Evolutionary conservation across 2,797 vertebrate species (phyloP).

Genomic region (Channallabes apus): DNA sequence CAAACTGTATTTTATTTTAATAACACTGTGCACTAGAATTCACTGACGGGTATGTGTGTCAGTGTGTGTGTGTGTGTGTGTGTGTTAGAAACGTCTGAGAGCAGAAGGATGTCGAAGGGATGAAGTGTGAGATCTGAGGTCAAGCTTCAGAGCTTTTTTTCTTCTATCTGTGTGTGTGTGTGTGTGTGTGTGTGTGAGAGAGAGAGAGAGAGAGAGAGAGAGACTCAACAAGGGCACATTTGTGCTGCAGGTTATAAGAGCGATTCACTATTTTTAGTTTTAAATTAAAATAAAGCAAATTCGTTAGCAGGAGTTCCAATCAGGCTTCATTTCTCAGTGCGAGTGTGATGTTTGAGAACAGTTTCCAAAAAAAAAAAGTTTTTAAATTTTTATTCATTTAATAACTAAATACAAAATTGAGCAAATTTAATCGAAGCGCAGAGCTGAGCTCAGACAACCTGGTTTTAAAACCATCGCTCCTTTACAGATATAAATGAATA

Average conservation of each 20-base stretch:
- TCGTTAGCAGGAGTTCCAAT: neutral
- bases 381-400: neutral
- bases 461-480: no score
- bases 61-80: neutral
- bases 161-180: constrained; percentile 22
- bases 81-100: constrained; percentile 1
- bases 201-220: no score
- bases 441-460: neutral
- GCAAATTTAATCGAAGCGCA: neutral
- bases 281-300: neutral
- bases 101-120: constrained; percentile 11
- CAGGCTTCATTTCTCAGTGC: neutral
- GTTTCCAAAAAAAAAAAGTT: neutral
- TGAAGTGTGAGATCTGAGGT: constrained; percentile 38
- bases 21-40: neutral
- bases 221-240: constrained; percentile 6
- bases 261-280: neutral
- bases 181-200: neutral
- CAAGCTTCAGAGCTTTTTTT: constrained; percentile 37
- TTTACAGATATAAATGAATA: neutral
- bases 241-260: constrained; percentile 3
- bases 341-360: neutral
- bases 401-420: neutral
- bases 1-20: constrained; percentile 1
- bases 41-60: neutral